A percentile compares a stretch with the other conserved stretches of the same genome.
These are phyloP conservation scores for Turnix velox DNA, from an alignment of 2,113 vertebrate genomes.

Conservation along the genomic window DNA sequence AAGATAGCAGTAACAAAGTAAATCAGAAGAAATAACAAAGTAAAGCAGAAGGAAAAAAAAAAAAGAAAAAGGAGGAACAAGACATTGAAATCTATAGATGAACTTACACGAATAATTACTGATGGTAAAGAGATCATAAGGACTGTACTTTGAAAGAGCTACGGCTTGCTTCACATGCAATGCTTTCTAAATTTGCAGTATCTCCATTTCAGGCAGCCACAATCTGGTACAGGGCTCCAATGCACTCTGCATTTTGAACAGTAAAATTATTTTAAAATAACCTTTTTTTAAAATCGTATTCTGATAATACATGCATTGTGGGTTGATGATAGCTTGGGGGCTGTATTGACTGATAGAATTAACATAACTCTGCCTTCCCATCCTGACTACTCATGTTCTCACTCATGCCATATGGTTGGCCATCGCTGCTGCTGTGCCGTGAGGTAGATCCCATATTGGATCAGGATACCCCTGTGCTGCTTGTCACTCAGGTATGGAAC, in stretches of 20 bases:
- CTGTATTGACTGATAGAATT: neutral
- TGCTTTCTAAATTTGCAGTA: neutral
- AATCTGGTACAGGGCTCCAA: neutral
- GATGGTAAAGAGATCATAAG: neutral
- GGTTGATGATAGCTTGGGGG: neutral
- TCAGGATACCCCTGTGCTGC: neutral
- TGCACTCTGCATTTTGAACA: neutral
- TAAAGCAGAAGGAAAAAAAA: neutral
- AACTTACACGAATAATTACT: neutral
- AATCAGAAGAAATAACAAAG: neutral
- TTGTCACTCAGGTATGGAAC: neutral
- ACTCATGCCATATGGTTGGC: neutral
- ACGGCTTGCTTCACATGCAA: neutral
- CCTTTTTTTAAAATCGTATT: fast-evolving
- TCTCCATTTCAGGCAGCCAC: neutral
- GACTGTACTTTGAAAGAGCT: neutral
- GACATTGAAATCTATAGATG: neutral
- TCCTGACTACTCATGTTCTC: neutral
- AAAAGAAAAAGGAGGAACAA: neutral
- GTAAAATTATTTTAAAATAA: neutral
- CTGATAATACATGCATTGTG: fast-evolving
- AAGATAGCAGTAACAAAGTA: neutral
- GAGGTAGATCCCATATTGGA: fast-evolving
- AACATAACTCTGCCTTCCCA: neutral
- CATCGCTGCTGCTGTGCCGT: neutral